Evolutionary conservation across 2,797 vertebrate species (phyloP).

Genomic region (Myoxocephalus aenaeus): DNA sequence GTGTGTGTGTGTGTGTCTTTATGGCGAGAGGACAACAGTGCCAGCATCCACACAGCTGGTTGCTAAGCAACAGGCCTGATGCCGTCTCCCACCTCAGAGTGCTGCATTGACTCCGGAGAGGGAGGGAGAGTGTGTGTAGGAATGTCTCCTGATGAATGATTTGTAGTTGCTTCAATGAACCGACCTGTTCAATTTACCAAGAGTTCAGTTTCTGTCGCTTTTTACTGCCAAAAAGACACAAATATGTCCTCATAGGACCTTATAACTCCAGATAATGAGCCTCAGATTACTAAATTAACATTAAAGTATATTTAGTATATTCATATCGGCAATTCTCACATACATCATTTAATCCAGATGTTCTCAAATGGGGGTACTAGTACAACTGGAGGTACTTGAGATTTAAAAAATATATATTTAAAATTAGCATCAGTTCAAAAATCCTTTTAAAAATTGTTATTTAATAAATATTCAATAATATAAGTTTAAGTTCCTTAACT

Average conservation of each 20-base stretch:
- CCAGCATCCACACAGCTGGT: conserved; percentile 74
- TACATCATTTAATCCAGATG: background rate
- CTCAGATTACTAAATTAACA: background rate
- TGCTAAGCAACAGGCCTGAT: conserved; percentile 84
- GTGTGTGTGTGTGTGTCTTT: conserved; percentile 7
- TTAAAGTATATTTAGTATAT: background rate
- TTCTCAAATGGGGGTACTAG: too few relatives aligned
- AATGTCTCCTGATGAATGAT: conserved; percentile 19
- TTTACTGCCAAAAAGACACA: background rate
- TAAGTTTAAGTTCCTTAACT: too few relatives aligned
- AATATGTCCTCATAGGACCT: background rate
- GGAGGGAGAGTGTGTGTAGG: conserved; percentile 20
- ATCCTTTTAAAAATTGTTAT: too few relatives aligned
- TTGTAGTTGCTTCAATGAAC: background rate
- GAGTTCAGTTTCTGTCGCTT: background rate
- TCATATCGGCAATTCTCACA: background rate
- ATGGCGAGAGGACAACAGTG: conserved; percentile 65
- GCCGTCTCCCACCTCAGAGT: conserved; percentile 58
- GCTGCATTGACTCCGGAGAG: conserved; percentile 47
- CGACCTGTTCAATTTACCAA: background rate
- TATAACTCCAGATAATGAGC: background rate
- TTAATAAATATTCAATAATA: too few relatives aligned
- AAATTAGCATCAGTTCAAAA: too few relatives aligned
- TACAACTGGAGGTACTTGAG: too few relatives aligned
- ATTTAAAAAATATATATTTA: too few relatives aligned